Evolutionary conservation across 1,140 invertebrate species (phyloP), one percentile per base, ranked within the genome.

Genomic region (Asbolus verrucosus): DNA sequence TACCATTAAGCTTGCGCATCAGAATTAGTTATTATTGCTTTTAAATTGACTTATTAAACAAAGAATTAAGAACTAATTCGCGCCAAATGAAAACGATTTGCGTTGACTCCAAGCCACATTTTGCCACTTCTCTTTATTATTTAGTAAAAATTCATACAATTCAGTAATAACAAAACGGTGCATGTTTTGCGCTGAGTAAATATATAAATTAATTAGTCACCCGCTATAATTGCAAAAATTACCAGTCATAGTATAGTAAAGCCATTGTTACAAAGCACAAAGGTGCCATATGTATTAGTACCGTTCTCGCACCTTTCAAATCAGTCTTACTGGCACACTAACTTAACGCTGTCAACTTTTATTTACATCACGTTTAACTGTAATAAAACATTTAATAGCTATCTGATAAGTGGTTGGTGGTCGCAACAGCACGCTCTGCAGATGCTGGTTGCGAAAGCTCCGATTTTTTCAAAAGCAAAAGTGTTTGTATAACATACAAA

Each of bases 11-110:
- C 46, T 54, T 27, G 21, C 46, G 11, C 21, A 16, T 54, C 46
- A 18, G 41, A 46, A 54, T 54, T 54, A 16, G 46, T 54, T 54
- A 54, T 54, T 54, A 54, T 54, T 54, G 46, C 46, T 54, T 54
- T 54, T 54, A 54, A 54, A 54, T 54, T 54, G 46, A 54, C 46
- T 54, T 54, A 54, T 54, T 54, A 54, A 50, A 54, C 14, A 54
- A 54, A 19, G 21, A 54, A 43, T 16, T 15, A 4, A 16, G 39
- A 14, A 43, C 39, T 14, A 16, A 54, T 54, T 54, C 21, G 27
- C 46, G 46, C 46, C 18, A 19, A 54, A 14, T 24, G 4, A 54
- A 13, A 24, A 54, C 46, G 14, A 36, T 36, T 54, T n/a, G 19
- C n/a, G 14, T n/a, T n/a, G n/a, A n/a, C n/a, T n/a, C 19, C 24